Evolutionary conservation across 2,888 invertebrate species (phyloP).

Genomic region (Lithophane ornitopus): DNA sequence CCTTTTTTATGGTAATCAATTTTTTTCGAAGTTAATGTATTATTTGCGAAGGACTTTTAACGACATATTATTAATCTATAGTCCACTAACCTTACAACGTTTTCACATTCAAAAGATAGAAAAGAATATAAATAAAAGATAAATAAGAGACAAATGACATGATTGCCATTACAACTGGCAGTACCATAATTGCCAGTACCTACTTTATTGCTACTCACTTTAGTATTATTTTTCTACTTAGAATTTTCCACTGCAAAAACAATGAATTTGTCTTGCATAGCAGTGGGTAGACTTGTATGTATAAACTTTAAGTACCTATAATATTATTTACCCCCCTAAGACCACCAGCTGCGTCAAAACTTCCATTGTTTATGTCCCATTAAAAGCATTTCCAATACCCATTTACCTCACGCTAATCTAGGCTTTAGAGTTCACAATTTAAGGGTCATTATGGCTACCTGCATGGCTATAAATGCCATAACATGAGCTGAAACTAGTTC

Average conservation of each 20-base stretch:
- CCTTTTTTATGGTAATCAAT: too few relatives aligned
- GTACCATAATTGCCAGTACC: too few relatives aligned
- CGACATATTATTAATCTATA: too few relatives aligned
- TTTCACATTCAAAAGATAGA: too few relatives aligned
- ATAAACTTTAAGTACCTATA: neutral
- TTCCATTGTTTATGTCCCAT: constrained; percentile 50
- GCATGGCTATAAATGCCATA: constrained; percentile 45
- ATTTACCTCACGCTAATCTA: constrained; percentile 51
- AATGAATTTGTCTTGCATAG: neutral
- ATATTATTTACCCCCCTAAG: constrained; percentile 19
- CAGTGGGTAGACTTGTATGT: neutral
- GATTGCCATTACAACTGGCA: too few relatives aligned
- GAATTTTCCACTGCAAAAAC: neutral
- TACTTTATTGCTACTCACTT: too few relatives aligned
- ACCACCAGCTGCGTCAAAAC: constrained; percentile 48
- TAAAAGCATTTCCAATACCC: constrained; percentile 63
- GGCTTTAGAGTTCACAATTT: constrained; percentile 45
- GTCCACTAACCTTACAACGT: too few relatives aligned
- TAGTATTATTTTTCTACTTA: too few relatives aligned
- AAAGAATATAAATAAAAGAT: too few relatives aligned
- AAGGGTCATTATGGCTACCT: constrained; percentile 52
- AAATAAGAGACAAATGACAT: too few relatives aligned
- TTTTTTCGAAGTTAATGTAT: too few relatives aligned
- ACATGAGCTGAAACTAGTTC: constrained; percentile 79
- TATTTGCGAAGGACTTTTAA: too few relatives aligned